A percentile compares a stretch with the other conserved stretches of the same genome.
These are phyloP conservation scores for Nezara viridula DNA, from an alignment of 2,888 invertebrate species.

Conservation along the genomic window DNA sequence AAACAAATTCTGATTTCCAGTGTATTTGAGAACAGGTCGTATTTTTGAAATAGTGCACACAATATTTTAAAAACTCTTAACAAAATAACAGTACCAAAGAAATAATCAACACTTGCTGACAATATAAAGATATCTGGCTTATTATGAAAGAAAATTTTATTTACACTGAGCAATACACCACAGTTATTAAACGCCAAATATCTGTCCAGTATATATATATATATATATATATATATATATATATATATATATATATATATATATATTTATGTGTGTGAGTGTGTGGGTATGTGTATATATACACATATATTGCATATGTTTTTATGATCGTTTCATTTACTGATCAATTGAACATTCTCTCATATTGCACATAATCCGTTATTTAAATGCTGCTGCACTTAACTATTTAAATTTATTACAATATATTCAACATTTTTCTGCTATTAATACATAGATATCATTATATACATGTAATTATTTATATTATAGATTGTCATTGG, in stretches of 20 bases:
- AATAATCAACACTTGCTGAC: slow-evolving; percentile 55
- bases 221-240: slow-evolving; percentile 53
- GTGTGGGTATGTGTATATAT: background rate
- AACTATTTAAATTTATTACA: slow-evolving; percentile 57
- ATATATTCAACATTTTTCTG: slow-evolving; percentile 53
- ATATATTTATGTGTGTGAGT: background rate
- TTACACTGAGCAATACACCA: slow-evolving; percentile 65
- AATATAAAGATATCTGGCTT: slow-evolving; percentile 60
- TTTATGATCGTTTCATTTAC: background rate
- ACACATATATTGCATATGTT: slow-evolving; percentile 50
- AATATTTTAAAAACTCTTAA: slow-evolving; percentile 57
- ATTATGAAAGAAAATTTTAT: slow-evolving; percentile 62
- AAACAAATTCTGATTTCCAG: slow-evolving; percentile 63
- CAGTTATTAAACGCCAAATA: slow-evolving; percentile 56
- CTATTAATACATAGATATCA: slow-evolving; percentile 55
- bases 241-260: slow-evolving; percentile 29
- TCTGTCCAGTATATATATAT: slow-evolving; percentile 49
- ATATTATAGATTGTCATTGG: slow-evolving; percentile 52
- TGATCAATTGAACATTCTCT: slow-evolving; percentile 26
- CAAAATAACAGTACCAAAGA: slow-evolving; percentile 59
- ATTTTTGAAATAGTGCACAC: slow-evolving; percentile 64
- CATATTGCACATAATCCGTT: slow-evolving; percentile 56
- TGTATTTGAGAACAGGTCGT: slow-evolving; percentile 65
- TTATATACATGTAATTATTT: slow-evolving; percentile 57
- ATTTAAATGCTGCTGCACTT: slow-evolving; percentile 54